phyloP scores from a whole-genome alignment of 2,797 vertebrate species.

The Philypnodon macrostomus region DNA sequence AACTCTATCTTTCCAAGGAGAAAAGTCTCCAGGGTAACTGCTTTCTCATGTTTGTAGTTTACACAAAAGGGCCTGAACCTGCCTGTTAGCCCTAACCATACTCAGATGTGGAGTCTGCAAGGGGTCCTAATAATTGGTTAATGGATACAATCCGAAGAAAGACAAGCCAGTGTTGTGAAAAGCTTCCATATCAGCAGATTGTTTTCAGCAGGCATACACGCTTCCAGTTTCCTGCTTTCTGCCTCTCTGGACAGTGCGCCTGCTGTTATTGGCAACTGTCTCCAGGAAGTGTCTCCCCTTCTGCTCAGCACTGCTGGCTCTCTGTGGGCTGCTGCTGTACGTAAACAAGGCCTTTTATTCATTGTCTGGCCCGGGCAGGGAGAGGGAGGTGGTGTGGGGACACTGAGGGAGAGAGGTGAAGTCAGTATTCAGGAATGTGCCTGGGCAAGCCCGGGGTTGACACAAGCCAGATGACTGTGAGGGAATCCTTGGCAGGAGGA shows the following conservation, averaged over 20 bases:
- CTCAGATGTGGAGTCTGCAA: slow-evolving; percentile 22
- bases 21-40: slow-evolving; percentile 62
- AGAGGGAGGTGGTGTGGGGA: slow-evolving; percentile 46
- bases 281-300: slow-evolving; percentile 83
- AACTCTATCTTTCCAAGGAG: slow-evolving; percentile 40
- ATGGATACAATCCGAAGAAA: slow-evolving; percentile 15
- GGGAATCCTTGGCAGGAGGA: slow-evolving; percentile 83
- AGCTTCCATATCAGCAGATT: slow-evolving; percentile 22
- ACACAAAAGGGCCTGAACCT: slow-evolving; percentile 28
- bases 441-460: slow-evolving; percentile 74
- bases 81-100: slow-evolving; percentile 33
- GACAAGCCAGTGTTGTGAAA: not conserved
- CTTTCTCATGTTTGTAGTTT: slow-evolving; percentile 51
- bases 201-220: slow-evolving; percentile 13
- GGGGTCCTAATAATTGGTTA: slow-evolving; percentile 30
- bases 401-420: slow-evolving; percentile 56
- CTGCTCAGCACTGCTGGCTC: slow-evolving; percentile 40
- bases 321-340: slow-evolving; percentile 43
- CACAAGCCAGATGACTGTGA: slow-evolving; percentile 75
- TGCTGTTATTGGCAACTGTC: slow-evolving; percentile 78
- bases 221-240: slow-evolving; percentile 46
- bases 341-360: slow-evolving; percentile 80
- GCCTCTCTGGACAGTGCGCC: slow-evolving; percentile 37
- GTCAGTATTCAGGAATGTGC: slow-evolving; percentile 79
- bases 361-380: slow-evolving; percentile 58